phyloP scores from a whole-genome alignment of 2,113 vertebrate species.

The Indicator indicator region DNA sequence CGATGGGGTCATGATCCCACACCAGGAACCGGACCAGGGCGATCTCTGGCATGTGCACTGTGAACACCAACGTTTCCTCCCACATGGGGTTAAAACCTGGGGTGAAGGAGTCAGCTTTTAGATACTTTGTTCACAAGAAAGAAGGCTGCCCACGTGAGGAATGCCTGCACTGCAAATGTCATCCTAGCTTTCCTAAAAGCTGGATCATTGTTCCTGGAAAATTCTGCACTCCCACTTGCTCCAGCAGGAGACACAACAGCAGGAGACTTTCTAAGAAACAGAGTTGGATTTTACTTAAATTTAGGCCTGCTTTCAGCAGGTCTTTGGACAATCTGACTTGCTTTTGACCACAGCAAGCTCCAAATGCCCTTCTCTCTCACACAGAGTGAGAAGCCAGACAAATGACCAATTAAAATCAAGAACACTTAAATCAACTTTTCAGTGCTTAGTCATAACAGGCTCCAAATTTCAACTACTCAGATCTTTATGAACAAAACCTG shows the following conservation, averaged over 20 bases:
- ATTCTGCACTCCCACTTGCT: not conserved
- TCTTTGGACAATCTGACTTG: not conserved
- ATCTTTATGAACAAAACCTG: not conserved
- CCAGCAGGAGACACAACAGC: not conserved
- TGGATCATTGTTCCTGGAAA: not conserved
- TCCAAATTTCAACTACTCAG: not conserved
- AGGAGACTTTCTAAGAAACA: not conserved
- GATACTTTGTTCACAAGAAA: not conserved
- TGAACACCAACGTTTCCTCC: constrained; percentile 97
- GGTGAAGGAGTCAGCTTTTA: not conserved
- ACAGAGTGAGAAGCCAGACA: not conserved
- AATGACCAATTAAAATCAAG: not conserved
- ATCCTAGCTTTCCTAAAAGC: not conserved
- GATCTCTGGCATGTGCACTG: constrained; percentile 91
- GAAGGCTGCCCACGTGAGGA: not conserved
- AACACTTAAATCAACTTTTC: not conserved
- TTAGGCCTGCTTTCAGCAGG: not conserved
- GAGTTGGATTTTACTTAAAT: not conserved
- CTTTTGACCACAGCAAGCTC: not conserved
- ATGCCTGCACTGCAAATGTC: not conserved
- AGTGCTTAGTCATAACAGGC: not conserved
- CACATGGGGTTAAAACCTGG: constrained; percentile 98
- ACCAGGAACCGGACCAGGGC: constrained; percentile 93
- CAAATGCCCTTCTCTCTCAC: not conserved
- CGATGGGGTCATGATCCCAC: constrained; percentile 98